phyloP scores from a whole-genome alignment of 37 sponge, comb jelly and placozoan species.

The Halichondria panicea region DNA sequence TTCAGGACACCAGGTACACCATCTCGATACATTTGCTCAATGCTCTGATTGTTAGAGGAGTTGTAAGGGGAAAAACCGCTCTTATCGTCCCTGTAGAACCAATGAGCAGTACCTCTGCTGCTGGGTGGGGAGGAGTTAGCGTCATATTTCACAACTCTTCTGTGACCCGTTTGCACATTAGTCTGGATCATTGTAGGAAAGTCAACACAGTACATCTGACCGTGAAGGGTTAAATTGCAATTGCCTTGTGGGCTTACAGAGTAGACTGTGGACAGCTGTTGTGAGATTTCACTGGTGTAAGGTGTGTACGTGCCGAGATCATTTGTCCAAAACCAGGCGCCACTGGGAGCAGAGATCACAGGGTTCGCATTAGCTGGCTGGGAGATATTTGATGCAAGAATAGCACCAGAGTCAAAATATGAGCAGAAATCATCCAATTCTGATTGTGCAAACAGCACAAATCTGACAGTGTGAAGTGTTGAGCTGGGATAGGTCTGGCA shows the following conservation, averaged over 20 bases:
- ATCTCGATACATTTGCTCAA: constrained; percentile 53
- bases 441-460: constrained; percentile 22
- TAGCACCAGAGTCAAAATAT: neutral
- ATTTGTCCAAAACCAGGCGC: constrained; percentile 52
- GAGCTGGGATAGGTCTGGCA: constrained; percentile 13
- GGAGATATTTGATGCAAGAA: neutral
- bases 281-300: constrained; percentile 12
- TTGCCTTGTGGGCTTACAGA: constrained; percentile 9
- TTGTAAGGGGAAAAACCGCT: constrained; percentile 29
- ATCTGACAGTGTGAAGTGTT: constrained; percentile 23
- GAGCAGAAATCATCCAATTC: constrained; percentile 1
- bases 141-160: neutral
- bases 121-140: neutral
- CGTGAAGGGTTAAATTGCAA: neutral
- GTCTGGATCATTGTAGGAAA: constrained; percentile 70
- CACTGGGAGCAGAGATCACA: neutral
- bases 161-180: constrained; percentile 37
- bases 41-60: constrained; percentile 24
- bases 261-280: constrained; percentile 20
- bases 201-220: constrained; percentile 34
- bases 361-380: neutral
- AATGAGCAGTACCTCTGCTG: constrained; percentile 9
- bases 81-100: constrained; percentile 53
- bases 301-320: constrained; percentile 43
- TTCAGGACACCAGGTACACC: constrained; percentile 9